Evolutionary conservation across 2,888 invertebrate species (phyloP).

Genomic region (Notodonta ziczac): DNA sequence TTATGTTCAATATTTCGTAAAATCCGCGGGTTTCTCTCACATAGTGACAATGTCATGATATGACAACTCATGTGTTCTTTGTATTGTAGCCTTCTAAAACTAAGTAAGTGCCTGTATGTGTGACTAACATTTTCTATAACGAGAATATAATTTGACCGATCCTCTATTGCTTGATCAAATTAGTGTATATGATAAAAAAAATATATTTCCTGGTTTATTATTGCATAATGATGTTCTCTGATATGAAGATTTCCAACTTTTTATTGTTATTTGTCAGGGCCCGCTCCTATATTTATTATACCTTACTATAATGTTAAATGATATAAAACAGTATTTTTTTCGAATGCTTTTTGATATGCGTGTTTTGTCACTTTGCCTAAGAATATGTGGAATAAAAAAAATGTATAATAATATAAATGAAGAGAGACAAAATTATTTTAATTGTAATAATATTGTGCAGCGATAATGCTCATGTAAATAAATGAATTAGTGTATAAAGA

Average conservation of each 20-base stretch:
- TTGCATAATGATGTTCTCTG: conserved; percentile 5
- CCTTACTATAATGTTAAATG: conserved; percentile 25
- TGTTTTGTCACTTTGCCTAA: conserved; percentile 80
- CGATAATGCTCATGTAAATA: conserved; percentile 84
- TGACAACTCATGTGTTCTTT: too few species aligned
- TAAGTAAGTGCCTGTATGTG: too few species aligned
- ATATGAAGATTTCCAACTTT: background rate
- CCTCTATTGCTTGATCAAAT: background rate
- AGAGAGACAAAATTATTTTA: conserved; percentile 80
- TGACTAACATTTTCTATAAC: too few species aligned
- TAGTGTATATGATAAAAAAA: background rate
- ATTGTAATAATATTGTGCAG: conserved; percentile 80
- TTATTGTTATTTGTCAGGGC: conserved; percentile 25
- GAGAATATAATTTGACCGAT: background rate
- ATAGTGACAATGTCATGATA: too few species aligned
- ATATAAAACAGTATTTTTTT: conserved; percentile 48
- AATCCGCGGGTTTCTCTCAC: too few species aligned
- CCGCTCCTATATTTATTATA: conserved; percentile 48
- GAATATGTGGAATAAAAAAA: conserved; percentile 63
- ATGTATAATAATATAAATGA: conserved; percentile 79
- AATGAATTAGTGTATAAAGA: conserved; percentile 80
- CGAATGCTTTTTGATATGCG: conserved; percentile 46
- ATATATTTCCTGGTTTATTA: background rate
- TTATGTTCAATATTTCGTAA: background rate
- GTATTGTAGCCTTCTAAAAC: too few species aligned